Evolutionary conservation across 2,113 vertebrate genomes (phyloP).

Genomic region (Symphodus melops): DNA sequence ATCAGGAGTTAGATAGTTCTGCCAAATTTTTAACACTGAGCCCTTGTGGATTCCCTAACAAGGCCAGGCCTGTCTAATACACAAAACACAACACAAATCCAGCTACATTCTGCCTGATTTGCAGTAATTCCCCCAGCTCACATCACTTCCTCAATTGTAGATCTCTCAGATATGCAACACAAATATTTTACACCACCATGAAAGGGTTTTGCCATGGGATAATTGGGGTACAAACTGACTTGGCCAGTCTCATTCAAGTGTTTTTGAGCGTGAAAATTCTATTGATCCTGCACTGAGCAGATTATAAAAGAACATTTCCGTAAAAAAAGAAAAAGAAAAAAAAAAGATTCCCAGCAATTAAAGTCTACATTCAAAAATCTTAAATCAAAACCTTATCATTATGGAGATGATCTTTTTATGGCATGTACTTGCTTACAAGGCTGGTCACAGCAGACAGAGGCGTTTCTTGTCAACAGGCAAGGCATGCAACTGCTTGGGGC

Average conservation of each 20-base stretch:
- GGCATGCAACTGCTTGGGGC: too few relatives aligned
- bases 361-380: too few relatives aligned
- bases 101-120: conserved; percentile 62
- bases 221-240: conserved; percentile 10
- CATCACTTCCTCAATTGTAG: conserved; percentile 50
- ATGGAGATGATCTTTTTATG: too few relatives aligned
- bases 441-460: neutral
- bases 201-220: neutral
- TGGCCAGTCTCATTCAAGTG: conserved; percentile 1
- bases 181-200: conserved; percentile 13
- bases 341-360: too few relatives aligned
- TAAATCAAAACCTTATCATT: too few relatives aligned
- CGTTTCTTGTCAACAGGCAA: too few relatives aligned
- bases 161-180: conserved; percentile 22
- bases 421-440: too few relatives aligned
- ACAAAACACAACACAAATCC: conserved; percentile 63
- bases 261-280: conserved; percentile 9
- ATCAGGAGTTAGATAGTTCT: conserved; percentile 58
- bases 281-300: conserved; percentile 11
- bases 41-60: conserved; percentile 72
- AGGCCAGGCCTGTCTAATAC: conserved; percentile 69
- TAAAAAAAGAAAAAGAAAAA: too few relatives aligned
- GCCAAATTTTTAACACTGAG: conserved; percentile 68
- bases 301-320: neutral
- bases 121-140: conserved; percentile 59